Evolutionary conservation across 2,888 invertebrate genomes (phyloP).

Genomic region (Ochropleura leucogaster): DNA sequence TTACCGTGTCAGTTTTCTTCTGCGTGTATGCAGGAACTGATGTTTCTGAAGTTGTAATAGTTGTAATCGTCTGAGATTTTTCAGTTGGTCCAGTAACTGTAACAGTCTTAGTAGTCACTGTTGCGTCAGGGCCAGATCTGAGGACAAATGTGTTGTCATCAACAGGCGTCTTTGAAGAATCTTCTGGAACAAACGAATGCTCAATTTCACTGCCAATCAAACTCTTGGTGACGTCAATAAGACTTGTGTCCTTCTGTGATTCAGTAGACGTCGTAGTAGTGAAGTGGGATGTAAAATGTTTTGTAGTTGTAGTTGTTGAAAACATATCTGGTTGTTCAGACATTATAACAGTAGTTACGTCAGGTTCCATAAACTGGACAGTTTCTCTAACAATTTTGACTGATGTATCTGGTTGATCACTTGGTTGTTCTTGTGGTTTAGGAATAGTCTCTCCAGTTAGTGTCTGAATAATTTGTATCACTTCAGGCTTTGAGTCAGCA

Average conservation of each 20-base stretch:
- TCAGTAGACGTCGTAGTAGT: constrained; percentile 41
- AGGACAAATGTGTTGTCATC: background rate
- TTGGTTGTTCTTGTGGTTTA: background rate
- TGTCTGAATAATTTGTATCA: constrained; percentile 28
- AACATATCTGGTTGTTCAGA: constrained; percentile 33
- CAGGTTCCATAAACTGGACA: constrained; percentile 28
- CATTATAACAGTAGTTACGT: constrained; percentile 12
- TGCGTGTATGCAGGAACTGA: constrained; percentile 19
- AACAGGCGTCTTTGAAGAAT: constrained; percentile 5
- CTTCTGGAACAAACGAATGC: constrained; percentile 19
- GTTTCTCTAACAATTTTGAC: constrained; percentile 43
- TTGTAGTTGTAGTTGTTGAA: constrained; percentile 35
- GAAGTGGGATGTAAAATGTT: constrained; percentile 36
- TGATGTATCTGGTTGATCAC: constrained; percentile 20
- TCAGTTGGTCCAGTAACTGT: constrained; percentile 28
- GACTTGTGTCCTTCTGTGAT: constrained; percentile 27
- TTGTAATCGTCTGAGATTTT: constrained; percentile 29
- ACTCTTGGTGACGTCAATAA: constrained; percentile 41
- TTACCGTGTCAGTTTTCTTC: constrained; percentile 24
- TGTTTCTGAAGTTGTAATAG: constrained; percentile 38
- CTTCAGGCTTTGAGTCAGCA: constrained; percentile 25
- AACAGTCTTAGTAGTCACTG: constrained; percentile 36
- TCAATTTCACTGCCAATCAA: constrained; percentile 47
- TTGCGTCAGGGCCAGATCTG: constrained; percentile 28
- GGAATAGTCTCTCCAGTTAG: constrained; percentile 21